Percentiles rank a stretch among this genome's conserved stretches.
Evolutionary conservation across 2,797 vertebrate genomes (phyloP).

Genomic region (Rallus crepitans): DNA sequence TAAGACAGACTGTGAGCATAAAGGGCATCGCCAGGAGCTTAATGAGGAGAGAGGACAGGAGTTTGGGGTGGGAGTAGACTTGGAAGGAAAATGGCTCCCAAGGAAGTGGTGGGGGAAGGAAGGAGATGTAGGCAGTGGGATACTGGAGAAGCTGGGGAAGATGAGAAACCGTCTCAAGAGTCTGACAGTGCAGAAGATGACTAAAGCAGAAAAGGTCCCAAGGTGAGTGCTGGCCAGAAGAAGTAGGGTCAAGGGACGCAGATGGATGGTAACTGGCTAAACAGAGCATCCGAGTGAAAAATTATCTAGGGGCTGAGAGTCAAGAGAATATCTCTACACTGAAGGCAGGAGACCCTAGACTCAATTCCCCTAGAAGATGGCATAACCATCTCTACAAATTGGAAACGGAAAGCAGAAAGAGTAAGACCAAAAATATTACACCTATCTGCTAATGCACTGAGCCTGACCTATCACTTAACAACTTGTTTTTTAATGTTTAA

Average conservation of each 20-base stretch:
- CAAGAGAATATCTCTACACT: neutral
- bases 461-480: neutral
- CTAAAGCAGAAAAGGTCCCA: neutral
- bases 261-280: neutral
- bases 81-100: neutral
- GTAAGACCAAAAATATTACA: neutral
- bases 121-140: neutral
- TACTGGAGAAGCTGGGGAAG: neutral
- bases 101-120: neutral
- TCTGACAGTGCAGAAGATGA: neutral
- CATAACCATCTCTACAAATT: neutral
- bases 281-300: neutral
- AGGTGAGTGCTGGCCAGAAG: neutral
- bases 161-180: accelerated
- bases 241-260: neutral
- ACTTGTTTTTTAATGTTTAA: neutral
- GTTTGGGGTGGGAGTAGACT: neutral
- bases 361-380: neutral
- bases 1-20: neutral
- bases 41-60: neutral
- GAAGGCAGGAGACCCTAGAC: neutral
- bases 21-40: neutral
- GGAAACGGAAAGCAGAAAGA: neutral
- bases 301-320: neutral
- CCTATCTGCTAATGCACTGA: neutral